These are phyloP conservation scores for Eulacestoma nigropectus DNA, from an alignment of 2,113 vertebrate genomes.

Conservation along the genomic window DNA sequence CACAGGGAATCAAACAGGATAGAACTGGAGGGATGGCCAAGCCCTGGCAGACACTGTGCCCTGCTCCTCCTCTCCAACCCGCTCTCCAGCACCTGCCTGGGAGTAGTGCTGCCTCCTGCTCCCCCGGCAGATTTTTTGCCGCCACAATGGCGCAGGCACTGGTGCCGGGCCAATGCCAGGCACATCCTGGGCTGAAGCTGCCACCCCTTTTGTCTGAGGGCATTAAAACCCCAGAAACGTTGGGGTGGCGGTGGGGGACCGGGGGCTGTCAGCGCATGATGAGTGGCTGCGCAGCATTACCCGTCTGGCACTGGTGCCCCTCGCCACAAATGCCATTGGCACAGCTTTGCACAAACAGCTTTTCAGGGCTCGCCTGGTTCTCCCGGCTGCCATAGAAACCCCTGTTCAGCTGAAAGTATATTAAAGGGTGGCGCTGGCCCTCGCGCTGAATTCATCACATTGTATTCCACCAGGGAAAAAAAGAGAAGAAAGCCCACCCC, in stretches of 20 bases:
- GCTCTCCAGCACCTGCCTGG: not conserved
- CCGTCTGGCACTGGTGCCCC: conserved; percentile 49
- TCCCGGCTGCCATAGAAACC: conserved; percentile 67
- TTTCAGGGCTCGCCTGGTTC: conserved; percentile 40
- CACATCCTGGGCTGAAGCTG: not conserved
- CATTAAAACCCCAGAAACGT: not conserved
- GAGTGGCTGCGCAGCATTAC: not conserved
- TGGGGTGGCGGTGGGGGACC: not conserved
- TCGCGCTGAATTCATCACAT: conserved; percentile 31
- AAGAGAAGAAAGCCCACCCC: not conserved
- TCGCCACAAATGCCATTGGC: conserved; percentile 22
- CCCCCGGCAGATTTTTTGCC: not conserved
- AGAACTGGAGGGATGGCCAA: not conserved
- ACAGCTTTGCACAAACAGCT: conserved; percentile 31
- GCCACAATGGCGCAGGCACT: rapidly evolving
- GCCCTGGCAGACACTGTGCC: not conserved
- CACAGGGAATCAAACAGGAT: rapidly evolving
- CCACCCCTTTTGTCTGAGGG: not conserved
- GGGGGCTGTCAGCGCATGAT: not conserved
- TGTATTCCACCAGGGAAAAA: conserved; percentile 7
- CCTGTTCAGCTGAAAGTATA: conserved; percentile 32
- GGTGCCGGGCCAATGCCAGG: not conserved
- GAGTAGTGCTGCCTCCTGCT: not conserved
- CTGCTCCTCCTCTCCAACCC: not conserved
- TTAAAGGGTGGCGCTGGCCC: conserved; percentile 47